phyloP scores from a whole-genome alignment of 2,888 invertebrate species.

The Parnassius apollo region DNA sequence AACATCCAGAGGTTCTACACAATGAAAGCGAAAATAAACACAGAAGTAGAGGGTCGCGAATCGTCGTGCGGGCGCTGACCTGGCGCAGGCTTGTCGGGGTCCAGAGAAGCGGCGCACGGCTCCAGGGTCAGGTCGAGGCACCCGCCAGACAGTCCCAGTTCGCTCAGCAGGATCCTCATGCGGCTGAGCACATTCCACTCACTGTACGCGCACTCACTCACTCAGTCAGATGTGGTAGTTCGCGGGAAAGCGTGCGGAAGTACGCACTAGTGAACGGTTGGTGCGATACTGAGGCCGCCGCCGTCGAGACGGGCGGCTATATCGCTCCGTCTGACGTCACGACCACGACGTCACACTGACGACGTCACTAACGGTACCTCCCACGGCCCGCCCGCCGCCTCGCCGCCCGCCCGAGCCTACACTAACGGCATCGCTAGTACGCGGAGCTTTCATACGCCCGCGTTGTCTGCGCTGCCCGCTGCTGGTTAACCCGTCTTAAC shows the following conservation, averaged over 20 bases:
- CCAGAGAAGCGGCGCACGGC: conserved; percentile 74
- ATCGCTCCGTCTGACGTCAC: conserved; percentile 79
- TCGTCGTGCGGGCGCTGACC: conserved; percentile 78
- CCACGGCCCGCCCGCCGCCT: conserved; percentile 77
- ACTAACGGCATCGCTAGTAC: conserved; percentile 79
- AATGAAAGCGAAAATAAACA: conserved; percentile 81
- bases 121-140: conserved; percentile 80
- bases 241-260: conserved; percentile 59
- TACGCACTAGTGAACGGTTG: conserved; percentile 74
- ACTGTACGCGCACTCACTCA: conserved; percentile 79
- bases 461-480: conserved; percentile 42
- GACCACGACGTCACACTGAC: conserved; percentile 65
- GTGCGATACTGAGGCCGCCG: conserved; percentile 82
- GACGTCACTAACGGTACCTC: conserved; percentile 81
- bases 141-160: conserved; percentile 79
- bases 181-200: conserved; percentile 79
- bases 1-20: conserved; percentile 78
- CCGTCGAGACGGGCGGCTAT: conserved; percentile 78
- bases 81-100: conserved; percentile 76
- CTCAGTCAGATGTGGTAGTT: conserved; percentile 59
- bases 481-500: background rate
- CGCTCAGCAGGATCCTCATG: conserved; percentile 82
- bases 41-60: conserved; percentile 70
- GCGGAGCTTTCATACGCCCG: conserved; percentile 70
- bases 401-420: conserved; percentile 79